Base-by-base conservation (phyloP, 2,888 invertebrate species). In the Heliconius sara region DNA sequence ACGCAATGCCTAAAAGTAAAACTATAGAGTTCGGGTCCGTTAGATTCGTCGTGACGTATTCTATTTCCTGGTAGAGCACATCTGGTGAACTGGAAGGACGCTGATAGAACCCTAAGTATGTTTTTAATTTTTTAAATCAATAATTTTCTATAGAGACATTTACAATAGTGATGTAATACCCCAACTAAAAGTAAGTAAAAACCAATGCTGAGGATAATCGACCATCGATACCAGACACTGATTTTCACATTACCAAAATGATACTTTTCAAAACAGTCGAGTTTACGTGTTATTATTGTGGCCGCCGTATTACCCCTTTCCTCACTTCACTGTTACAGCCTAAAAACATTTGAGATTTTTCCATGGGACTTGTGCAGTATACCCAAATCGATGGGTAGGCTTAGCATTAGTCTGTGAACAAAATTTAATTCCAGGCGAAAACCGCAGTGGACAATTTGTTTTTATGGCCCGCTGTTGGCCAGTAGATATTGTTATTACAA, bases 401-500 rank as follows among this genome's bases (percentile, higher is more conserved):
- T 47, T 43, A 65, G 76, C 12, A 39, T 70, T 85, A 81, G 63
- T 34, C 87, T 87, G 85, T 86, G 85, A 74, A 72, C 75, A 78
- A 82, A 85, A 87, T 88, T 88, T 88, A 88, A 88, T 88, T 86
- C 86, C 84, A 85, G 86, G 86, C 85, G 89, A 88, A 89, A 89
- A 88, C 90, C 91, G 87, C 89, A 87, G 84, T 85, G 86, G 84
- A 90, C 91, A 88, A 91, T 92, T 92, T 87, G 90, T 91, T 93
- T 93, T 93, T 92, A 93, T 88, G 92, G 89, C 86, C 34, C 83
- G 83, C 86, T 86, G 88, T 90, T 89, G 88, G 86, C 86, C 86
- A 86, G 85, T 87, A 87, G 88, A 89, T 87, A 91, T 87, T 88
- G 92, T 92, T 92, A 92, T 92, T 90, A 88, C 89, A 88, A 89